These are phyloP conservation scores for Copidosoma floridanum DNA, from an alignment of 1,140 invertebrate species.

Conservation along the genomic window DNA sequence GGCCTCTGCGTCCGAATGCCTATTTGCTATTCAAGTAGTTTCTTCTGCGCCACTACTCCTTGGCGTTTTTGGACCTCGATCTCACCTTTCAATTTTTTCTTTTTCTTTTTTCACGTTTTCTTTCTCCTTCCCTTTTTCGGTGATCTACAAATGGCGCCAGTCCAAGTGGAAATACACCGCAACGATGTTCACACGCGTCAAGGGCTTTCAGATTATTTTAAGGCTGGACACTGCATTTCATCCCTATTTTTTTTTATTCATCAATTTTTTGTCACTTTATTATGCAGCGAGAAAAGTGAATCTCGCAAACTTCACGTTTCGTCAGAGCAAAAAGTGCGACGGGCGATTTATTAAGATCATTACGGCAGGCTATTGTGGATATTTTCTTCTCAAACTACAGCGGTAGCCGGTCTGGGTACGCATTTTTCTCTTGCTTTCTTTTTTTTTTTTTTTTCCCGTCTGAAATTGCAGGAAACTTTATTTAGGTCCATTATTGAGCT, in stretches of 20 bases:
- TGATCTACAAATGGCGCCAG: constrained; percentile 1
- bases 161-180: constrained; percentile 8
- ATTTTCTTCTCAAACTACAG: too few relatives aligned
- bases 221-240: too few relatives aligned
- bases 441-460: not conserved
- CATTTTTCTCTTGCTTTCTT: too few relatives aligned
- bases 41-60: not conserved
- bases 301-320: too few relatives aligned
- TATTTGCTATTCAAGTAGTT: constrained; percentile 37
- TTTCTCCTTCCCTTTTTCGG: not conserved
- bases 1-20: not conserved
- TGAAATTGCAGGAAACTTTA: not conserved
- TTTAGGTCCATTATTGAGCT: not conserved
- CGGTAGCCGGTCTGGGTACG: too few relatives aligned
- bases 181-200: not conserved
- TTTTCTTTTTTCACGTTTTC: not conserved
- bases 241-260: too few relatives aligned
- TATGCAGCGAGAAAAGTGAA: too few relatives aligned
- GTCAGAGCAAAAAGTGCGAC: not conserved
- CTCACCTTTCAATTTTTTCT: not conserved
- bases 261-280: too few relatives aligned
- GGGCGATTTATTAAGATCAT: constrained; percentile 2
- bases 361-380: not conserved
- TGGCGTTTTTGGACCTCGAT: too few relatives aligned
- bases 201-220: too few relatives aligned